These are phyloP conservation scores for Elysia chlorotica DNA, from an alignment of 1,140 invertebrate genomes.

Conservation along the genomic window DNA sequence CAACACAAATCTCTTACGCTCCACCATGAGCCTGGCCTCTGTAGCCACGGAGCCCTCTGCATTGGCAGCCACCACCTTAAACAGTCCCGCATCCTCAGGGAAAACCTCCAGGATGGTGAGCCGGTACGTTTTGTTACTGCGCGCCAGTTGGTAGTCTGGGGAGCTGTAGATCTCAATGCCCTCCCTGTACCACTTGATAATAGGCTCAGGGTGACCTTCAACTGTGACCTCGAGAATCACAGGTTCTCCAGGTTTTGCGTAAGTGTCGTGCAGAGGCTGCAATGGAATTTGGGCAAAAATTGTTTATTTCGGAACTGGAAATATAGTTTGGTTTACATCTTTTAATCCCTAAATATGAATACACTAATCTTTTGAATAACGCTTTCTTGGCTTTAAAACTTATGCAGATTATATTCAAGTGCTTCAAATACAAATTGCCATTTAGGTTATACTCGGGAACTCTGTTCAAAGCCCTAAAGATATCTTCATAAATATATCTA, in stretches of 20 bases:
- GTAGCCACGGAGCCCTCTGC: constrained; percentile 77
- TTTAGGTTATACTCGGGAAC: no score
- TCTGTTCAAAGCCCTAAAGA: no score
- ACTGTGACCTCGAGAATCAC: constrained; percentile 76
- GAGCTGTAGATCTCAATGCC: constrained; percentile 60
- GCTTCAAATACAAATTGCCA: no score
- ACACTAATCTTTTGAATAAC: no score
- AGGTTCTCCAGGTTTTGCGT: constrained; percentile 74
- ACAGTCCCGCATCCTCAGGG: constrained; percentile 91
- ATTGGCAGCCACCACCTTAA: constrained; percentile 89
- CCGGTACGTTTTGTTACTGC: constrained; percentile 63
- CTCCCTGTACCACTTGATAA: constrained; percentile 76
- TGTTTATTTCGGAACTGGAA: no score
- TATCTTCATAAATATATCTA: no score
- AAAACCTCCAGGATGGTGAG: constrained; percentile 93
- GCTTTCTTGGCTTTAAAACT: no score
- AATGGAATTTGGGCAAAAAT: no score
- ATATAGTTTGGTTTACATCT: no score
- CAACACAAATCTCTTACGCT: constrained; percentile 39
- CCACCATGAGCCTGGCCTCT: constrained; percentile 47
- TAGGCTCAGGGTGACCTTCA: constrained; percentile 76
- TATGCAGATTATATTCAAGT: no score
- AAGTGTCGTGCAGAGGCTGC: constrained; percentile 40
- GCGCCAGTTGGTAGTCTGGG: constrained; percentile 55
- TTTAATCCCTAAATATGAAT: no score